A percentile compares a stretch with the other conserved stretches of the same genome.
Conservation (phyloP, 2,113 vertebrate genomes). For the human region DNA sequence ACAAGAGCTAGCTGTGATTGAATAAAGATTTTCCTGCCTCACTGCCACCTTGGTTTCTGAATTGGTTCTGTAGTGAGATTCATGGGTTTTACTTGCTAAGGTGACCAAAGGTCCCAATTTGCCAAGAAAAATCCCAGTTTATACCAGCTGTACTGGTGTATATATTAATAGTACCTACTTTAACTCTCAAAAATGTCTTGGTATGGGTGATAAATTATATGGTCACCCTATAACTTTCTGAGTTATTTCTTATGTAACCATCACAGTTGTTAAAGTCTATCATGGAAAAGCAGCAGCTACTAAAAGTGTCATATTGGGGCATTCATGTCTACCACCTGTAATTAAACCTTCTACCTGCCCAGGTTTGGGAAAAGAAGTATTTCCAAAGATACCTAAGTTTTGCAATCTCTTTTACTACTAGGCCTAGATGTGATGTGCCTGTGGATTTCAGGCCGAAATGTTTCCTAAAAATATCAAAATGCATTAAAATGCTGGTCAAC, state of each 20-base stretch:
- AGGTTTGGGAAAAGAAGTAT: not conserved
- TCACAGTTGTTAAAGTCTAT: not conserved
- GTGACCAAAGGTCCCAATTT: not conserved
- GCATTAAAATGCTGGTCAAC: conserved; percentile 30
- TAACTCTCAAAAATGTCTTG: not conserved
- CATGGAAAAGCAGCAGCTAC: not conserved
- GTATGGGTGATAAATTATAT: not conserved
- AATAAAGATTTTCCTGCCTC: not conserved
- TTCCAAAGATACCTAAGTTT: not conserved
- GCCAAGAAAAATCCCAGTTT: not conserved
- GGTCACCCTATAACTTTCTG: not conserved
- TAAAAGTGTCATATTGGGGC: not conserved
- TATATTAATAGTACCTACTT: not conserved
- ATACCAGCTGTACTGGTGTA: not conserved
- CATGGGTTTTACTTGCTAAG: not conserved
- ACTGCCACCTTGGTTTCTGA: not conserved
- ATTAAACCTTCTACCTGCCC: not conserved
- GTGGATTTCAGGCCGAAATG: not conserved
- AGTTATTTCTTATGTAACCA: not conserved
- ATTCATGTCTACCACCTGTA: not conserved
- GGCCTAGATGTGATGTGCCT: not conserved
- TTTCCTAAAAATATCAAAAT: not conserved
- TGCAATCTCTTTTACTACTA: not conserved
- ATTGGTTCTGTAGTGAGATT: not conserved
- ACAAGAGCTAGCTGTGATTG: conserved; percentile 2